Evolutionary conservation across 2,888 invertebrate species (phyloP).

Genomic region (Dasysyrphus tricinctus): DNA sequence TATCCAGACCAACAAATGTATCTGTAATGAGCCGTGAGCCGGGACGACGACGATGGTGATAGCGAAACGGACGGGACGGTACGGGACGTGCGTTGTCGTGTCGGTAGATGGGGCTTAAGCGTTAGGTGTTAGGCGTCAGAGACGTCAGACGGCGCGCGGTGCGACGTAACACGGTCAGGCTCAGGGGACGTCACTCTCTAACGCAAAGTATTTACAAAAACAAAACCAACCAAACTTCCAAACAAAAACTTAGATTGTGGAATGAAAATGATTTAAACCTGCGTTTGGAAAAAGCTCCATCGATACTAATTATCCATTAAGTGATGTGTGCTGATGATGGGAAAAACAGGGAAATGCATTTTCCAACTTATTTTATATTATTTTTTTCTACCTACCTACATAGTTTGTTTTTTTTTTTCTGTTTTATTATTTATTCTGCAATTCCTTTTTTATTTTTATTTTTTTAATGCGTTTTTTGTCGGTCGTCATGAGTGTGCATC

Average conservation of each 20-base stretch:
- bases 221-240: conserved; percentile 25
- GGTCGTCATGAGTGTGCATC: conserved; percentile 17
- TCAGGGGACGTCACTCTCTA: conserved; percentile 11
- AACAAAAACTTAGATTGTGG: conserved; percentile 68
- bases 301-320: conserved; percentile 75
- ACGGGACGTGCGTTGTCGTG: conserved; percentile 21
- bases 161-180: not conserved
- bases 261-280: conserved; percentile 73
- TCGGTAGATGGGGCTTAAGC: not conserved
- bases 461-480: conserved; percentile 32
- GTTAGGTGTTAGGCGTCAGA: conserved; percentile 2
- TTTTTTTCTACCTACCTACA: conserved; percentile 13
- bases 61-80: conserved; percentile 16
- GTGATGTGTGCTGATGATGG: conserved; percentile 55
- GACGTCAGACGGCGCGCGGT: not conserved
- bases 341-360: conserved; percentile 63
- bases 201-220: conserved; percentile 14
- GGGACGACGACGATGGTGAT: conserved; percentile 7
- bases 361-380: conserved; percentile 48
- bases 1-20: conserved; percentile 46
- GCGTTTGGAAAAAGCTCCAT: conserved; percentile 75
- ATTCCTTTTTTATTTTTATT: conserved; percentile 1
- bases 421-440: conserved; percentile 26
- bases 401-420: conserved; percentile 29
- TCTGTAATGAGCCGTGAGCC: conserved; percentile 66